Evolutionary conservation across 2,797 vertebrate genomes (phyloP), one percentile per base, ranked within the genome.

Genomic region (Monodelphis domestica): DNA sequence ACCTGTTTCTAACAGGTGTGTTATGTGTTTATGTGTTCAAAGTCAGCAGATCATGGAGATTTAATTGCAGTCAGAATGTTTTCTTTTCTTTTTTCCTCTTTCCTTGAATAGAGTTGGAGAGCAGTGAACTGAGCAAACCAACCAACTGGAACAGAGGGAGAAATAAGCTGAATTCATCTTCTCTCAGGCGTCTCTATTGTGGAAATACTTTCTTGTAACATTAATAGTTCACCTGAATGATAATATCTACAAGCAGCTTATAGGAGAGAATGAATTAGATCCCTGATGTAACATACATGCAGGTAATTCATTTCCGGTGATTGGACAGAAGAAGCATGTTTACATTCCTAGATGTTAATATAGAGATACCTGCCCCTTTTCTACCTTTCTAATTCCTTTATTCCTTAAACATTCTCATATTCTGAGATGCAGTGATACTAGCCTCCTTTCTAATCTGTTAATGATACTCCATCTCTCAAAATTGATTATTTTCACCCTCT

Each of bases 101-200:
- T 45, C 52, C 2, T 0, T 91, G 92, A 89, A 87, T 93, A 56
- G 38, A 96, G 53, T 88, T 95, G 52, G 87, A 95, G 98, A 97
- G 54, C 93, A 96, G 92, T 96, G 94, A 96, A 96, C 91, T 89
- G 57, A 89, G 33, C 89, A 95, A 98, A 95, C 28, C 88, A 98
- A 90, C 91, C 95, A 95, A 45, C 54, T 94, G 95, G 90, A 98
- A 97, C 93, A 96, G 94, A 97, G 90, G 90, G 93, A 97, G 92
- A 95, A 97, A 98, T 96, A 97, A 97, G 89, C 89, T 94, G 91
- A 92, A 95, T 97, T 97, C 91, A 94, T 97, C 98, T 98, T 97
- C 94, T 92, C 92, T 93, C 87, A 95, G 96, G 94, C 96, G 90
- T 93, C 92, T 54, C 88, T 91, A 93, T 94, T 97, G 89, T 97